Evolutionary conservation across 1,140 invertebrate species (phyloP).

Genomic region (Rhizoglyphus robini): DNA sequence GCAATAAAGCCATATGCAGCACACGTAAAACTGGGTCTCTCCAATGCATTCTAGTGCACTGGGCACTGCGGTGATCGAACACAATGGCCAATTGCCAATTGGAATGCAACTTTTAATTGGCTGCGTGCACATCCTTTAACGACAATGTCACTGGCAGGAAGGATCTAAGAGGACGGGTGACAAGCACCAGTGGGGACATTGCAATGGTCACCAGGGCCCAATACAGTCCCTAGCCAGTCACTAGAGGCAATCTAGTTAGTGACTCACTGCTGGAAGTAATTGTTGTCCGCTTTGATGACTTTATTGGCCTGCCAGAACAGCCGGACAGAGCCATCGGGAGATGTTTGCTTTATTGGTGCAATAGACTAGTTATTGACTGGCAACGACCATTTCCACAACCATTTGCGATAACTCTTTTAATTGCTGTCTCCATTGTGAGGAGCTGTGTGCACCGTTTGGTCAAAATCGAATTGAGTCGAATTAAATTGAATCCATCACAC

Average conservation of each 20-base stretch:
- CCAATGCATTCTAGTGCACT: background rate
- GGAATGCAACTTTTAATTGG: slow-evolving; percentile 7
- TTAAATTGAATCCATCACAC: background rate
- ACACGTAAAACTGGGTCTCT: background rate
- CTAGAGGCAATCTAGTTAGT: background rate
- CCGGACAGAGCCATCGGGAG: background rate
- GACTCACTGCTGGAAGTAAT: background rate
- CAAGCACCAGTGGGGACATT: background rate
- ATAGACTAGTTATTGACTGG: background rate
- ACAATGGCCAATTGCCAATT: slow-evolving; percentile 8
- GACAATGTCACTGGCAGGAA: slow-evolving; percentile 4
- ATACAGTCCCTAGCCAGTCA: background rate
- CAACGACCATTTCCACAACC: background rate
- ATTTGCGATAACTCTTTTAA: slow-evolving; percentile 12
- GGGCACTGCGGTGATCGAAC: background rate
- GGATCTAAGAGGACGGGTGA: background rate
- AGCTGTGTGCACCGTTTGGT: background rate
- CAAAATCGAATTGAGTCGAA: background rate
- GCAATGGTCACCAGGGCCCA: background rate
- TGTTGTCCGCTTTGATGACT: background rate
- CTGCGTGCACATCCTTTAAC: background rate
- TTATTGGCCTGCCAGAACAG: background rate
- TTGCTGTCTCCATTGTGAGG: background rate
- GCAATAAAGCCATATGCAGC: slow-evolving; percentile 2
- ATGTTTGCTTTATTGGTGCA: background rate